Evolutionary conservation across 2,888 invertebrate genomes (phyloP).

Genomic region (Tridacna crocea): DNA sequence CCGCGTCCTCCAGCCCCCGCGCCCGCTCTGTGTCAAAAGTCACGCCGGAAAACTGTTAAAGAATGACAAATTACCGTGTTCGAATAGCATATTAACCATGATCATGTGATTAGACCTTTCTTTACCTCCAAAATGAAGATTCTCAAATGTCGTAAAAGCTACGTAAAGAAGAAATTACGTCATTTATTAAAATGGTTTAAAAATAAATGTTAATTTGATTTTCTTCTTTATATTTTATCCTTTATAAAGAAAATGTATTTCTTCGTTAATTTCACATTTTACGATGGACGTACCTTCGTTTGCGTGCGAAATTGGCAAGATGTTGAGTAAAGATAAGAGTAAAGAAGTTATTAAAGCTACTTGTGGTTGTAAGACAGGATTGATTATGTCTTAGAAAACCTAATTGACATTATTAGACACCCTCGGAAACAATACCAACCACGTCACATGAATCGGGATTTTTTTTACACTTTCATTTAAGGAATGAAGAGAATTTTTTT

Average conservation of each 20-base stretch:
- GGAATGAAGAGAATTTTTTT: too few species aligned
- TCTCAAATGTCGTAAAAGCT: too few species aligned
- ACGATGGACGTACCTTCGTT: too few species aligned
- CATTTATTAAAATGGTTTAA: too few species aligned
- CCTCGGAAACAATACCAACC: constrained; percentile 26
- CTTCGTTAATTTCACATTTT: too few species aligned
- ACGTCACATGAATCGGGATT: too few species aligned
- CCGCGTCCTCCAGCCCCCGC: constrained; percentile 8
- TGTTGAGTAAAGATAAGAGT: not conserved
- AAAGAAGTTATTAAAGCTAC: constrained; percentile 55
- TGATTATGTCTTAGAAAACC: constrained; percentile 54
- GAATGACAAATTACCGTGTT: constrained; percentile 59
- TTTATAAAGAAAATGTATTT: too few species aligned
- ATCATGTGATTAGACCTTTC: constrained; percentile 32
- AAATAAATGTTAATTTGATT: too few species aligned
- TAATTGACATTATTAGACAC: constrained; percentile 51
- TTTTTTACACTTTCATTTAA: too few species aligned
- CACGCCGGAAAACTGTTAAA: constrained; percentile 32
- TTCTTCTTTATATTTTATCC: too few species aligned
- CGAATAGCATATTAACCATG: constrained; percentile 52
- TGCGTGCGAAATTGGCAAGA: too few species aligned
- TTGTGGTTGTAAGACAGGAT: constrained; percentile 48
- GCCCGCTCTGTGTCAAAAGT: constrained; percentile 39
- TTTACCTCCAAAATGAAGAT: not conserved
- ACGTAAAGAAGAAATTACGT: too few species aligned